Percentiles rank a stretch among this genome's conserved stretches.
These are phyloP conservation scores for Psephotus haematonotus DNA, from an alignment of 2,113 vertebrate species.

Conservation along the genomic window DNA sequence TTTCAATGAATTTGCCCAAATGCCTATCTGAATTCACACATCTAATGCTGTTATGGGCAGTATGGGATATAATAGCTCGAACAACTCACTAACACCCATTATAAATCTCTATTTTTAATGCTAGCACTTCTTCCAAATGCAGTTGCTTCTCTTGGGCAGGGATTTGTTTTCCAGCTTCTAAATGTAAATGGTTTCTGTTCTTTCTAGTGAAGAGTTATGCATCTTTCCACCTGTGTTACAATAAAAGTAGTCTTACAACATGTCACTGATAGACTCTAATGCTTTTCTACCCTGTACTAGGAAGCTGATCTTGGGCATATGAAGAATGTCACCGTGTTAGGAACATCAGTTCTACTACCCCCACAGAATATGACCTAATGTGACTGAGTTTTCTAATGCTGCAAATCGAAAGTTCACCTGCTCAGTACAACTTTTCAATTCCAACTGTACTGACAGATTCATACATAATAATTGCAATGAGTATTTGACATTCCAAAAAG, in stretches of 20 bases:
- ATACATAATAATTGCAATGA: background rate
- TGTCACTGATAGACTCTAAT: background rate
- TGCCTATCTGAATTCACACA: background rate
- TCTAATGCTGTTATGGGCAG: background rate
- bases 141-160: background rate
- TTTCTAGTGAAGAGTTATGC: background rate
- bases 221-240: background rate
- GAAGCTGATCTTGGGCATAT: background rate
- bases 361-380: background rate
- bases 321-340: background rate
- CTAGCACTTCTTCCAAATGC: background rate
- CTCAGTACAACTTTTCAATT: background rate
- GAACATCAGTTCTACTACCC: background rate
- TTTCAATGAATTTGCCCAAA: background rate
- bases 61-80: background rate
- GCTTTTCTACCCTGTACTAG: background rate
- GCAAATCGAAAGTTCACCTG: background rate
- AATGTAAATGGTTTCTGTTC: background rate
- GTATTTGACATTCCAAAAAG: background rate
- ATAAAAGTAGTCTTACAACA: background rate
- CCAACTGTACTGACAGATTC: background rate
- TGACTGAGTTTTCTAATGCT: background rate
- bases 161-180: background rate
- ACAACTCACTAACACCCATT: background rate
- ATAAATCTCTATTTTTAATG: background rate